Conservation (phyloP, 2,797 vertebrate genomes). For the Pantherophis alleghaniensis region DNA sequence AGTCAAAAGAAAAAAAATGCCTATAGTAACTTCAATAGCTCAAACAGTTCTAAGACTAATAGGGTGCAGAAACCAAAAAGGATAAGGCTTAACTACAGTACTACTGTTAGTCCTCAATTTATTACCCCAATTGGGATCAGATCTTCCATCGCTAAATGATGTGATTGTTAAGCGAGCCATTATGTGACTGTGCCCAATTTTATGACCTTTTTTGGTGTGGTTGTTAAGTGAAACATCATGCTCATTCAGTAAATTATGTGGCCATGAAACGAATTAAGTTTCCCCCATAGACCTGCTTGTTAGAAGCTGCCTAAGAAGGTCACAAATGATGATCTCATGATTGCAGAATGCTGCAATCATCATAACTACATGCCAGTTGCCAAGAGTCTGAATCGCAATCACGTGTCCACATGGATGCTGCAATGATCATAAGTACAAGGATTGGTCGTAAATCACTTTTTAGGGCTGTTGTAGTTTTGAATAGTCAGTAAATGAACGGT, state of each 20-base stretch:
- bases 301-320: neutral
- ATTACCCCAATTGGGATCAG: neutral
- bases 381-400: neutral
- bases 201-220: neutral
- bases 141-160: neutral
- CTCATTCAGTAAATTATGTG: neutral
- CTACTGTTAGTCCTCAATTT: neutral
- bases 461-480: neutral
- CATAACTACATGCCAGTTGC: neutral
- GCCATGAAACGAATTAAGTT: neutral
- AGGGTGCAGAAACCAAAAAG: neutral
- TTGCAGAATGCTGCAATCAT: neutral
- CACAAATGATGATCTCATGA: neutral
- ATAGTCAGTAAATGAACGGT: neutral
- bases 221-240: neutral
- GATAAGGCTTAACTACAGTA: neutral
- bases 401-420: neutral
- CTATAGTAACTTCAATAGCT: neutral
- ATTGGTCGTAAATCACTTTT: neutral
- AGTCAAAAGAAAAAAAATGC: neutral
- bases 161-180: neutral
- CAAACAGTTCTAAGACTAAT: neutral
- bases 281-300: neutral
- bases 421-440: neutral
- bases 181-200: neutral